phyloP scores from a whole-genome alignment of 2,888 invertebrate genomes.

The Vesta saturnalis region DNA sequence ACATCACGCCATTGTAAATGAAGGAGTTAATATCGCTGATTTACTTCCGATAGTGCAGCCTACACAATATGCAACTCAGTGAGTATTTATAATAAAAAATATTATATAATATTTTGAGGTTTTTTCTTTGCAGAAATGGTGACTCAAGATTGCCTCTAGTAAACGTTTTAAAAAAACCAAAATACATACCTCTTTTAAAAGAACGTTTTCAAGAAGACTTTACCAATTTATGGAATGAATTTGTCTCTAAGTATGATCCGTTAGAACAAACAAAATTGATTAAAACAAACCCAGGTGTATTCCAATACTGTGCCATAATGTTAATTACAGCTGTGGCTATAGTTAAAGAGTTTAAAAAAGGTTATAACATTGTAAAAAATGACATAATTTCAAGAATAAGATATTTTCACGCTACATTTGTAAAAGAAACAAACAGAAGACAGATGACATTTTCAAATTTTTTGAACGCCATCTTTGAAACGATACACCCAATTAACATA shows the following conservation, averaged over 20 bases:
- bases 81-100: background rate
- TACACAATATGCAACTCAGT: conserved; percentile 43
- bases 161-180: conserved; percentile 69
- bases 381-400: conserved; percentile 63
- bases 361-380: conserved; percentile 61
- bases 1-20: conserved; percentile 80
- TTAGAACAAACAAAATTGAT: conserved; percentile 74
- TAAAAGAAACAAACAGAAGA: conserved; percentile 54
- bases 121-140: conserved; percentile 21
- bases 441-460: conserved; percentile 52
- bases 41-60: conserved; percentile 71
- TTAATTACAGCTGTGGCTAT: conserved; percentile 74
- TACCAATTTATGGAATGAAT: conserved; percentile 83
- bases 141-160: conserved; percentile 62
- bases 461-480: conserved; percentile 57
- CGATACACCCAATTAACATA: conserved; percentile 62
- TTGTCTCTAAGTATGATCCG: conserved; percentile 81
- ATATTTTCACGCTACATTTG: conserved; percentile 59
- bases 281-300: conserved; percentile 69
- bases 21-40: conserved; percentile 80
- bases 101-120: background rate
- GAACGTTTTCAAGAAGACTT: conserved; percentile 74
- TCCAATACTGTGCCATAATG: conserved; percentile 70
- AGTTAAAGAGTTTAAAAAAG: conserved; percentile 70
- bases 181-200: conserved; percentile 73